Base-by-base conservation (phyloP, 2,888 invertebrate species). In the Eubasilissa splendida region DNA sequence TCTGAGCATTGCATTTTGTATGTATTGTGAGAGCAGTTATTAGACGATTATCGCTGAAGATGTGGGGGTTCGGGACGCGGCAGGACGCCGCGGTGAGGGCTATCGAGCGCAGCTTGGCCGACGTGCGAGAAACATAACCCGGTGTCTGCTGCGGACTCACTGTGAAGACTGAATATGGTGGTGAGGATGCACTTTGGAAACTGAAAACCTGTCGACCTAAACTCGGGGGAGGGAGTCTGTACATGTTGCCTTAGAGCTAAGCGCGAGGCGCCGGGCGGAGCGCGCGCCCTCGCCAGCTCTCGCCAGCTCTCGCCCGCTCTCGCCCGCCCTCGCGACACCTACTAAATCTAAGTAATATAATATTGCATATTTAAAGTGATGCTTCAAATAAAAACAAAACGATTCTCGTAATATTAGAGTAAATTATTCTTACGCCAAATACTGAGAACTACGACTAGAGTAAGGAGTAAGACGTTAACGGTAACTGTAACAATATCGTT, bases 101-200 rank as follows among this genome's bases (percentile, higher is more conserved):
- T 22, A 50, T 76, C 71, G 75, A 60, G 65, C 74, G 81, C 81
- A 53, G 78, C 76, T 77, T 75, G 82, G 79, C 66, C 82, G 78
- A 82, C 80, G 59, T 73, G 80, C 73, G 9, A 76, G 63, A 82
- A 82, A 82, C 70, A 9, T 50, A 82, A 82, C 76, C 82, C 82
- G 80, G 80, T 78, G 80, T 80, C 82, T 80, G 80, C 68, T 73
- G 56, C 70, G 53, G 76, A 73, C 73, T 73, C 77, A 22, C 22
- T 52, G 74, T 79, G 79, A 33, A 42, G 52, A 63, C 50, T 58
- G 74, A 53, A 52, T 74, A 50, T 60, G 68, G 74, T 68, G 68
- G 87, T 87, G 87, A 85, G 87, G 86, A 84, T 83, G 84, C 83
- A 83, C 84, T 86, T 88, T 88, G 83, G 68, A 87, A 89, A 89